Evolutionary conservation across 2,113 vertebrate species (phyloP).

Genomic region (Actenoides lindsayi): DNA sequence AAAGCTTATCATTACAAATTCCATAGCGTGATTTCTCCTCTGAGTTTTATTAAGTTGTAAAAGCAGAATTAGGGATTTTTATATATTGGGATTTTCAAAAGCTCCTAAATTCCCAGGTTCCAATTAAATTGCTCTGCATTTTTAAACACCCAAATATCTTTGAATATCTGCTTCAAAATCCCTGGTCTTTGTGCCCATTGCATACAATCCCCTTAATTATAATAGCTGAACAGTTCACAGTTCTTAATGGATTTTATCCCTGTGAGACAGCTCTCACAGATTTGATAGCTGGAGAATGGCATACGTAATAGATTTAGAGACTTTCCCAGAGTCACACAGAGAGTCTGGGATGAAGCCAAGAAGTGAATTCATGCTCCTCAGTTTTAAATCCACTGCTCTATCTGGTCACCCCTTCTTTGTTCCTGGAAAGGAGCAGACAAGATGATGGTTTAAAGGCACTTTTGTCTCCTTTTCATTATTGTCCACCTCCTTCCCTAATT

Average conservation of each 20-base stretch:
- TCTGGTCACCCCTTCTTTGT: background rate
- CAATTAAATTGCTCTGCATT: background rate
- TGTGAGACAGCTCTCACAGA: background rate
- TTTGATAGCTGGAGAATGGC: background rate
- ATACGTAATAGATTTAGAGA: background rate
- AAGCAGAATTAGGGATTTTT: background rate
- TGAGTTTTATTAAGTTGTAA: background rate
- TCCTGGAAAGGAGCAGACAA: background rate
- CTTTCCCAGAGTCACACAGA: background rate
- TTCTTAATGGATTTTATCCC: background rate
- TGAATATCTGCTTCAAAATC: background rate
- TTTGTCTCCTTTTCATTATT: background rate
- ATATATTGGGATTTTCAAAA: background rate
- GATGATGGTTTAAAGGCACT: background rate
- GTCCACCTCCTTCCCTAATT: background rate
- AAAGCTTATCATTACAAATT: background rate
- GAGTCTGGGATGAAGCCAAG: background rate
- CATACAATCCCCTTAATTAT: background rate
- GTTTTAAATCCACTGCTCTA: background rate
- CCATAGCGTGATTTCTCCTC: background rate
- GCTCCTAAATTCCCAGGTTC: background rate
- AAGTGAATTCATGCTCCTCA: background rate
- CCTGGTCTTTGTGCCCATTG: background rate
- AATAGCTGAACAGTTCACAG: background rate
- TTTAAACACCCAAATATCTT: background rate